A percentile compares a stretch with the other conserved stretches of the same genome.
Evolutionary conservation across 2,888 invertebrate species (phyloP).

Genomic region (Ommatoiulus sabulosus): DNA sequence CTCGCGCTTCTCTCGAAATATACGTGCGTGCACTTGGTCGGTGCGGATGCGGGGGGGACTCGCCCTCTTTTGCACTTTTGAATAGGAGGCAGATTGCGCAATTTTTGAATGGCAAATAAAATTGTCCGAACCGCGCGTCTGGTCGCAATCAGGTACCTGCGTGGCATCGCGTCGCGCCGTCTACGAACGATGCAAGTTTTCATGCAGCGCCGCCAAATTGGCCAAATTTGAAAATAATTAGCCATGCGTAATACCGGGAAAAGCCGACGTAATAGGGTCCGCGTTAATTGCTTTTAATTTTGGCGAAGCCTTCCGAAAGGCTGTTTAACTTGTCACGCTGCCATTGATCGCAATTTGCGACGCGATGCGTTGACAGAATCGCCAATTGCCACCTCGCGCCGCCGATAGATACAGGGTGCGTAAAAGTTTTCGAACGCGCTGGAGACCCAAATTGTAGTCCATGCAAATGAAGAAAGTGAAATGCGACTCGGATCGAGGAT

Average conservation of each 20-base stretch:
- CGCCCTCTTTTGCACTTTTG: background rate
- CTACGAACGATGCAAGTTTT: too few species aligned
- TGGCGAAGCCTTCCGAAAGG: conserved; percentile 5
- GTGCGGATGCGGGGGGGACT: conserved; percentile 14
- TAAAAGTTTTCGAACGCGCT: background rate
- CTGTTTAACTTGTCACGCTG: conserved; percentile 28
- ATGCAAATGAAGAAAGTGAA: too few species aligned
- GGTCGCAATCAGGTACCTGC: background rate
- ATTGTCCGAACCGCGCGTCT: background rate
- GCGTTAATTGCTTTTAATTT: conserved; percentile 38
- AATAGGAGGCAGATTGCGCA: conserved; percentile 20
- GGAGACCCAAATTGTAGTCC: background rate
- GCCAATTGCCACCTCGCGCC: background rate
- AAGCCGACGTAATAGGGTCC: background rate
- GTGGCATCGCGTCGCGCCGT: background rate
- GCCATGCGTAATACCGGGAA: conserved; percentile 48
- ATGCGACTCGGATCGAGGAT: too few species aligned
- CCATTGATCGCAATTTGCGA: conserved; percentile 5
- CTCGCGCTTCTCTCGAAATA: background rate
- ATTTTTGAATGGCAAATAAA: conserved; percentile 11
- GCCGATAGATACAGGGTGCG: background rate
- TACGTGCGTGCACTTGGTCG: background rate
- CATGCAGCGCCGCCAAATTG: background rate
- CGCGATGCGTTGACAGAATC: background rate
- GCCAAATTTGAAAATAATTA: conserved; percentile 29